Conservation (phyloP, 1,140 invertebrate species). For the Euwallacea similis region DNA sequence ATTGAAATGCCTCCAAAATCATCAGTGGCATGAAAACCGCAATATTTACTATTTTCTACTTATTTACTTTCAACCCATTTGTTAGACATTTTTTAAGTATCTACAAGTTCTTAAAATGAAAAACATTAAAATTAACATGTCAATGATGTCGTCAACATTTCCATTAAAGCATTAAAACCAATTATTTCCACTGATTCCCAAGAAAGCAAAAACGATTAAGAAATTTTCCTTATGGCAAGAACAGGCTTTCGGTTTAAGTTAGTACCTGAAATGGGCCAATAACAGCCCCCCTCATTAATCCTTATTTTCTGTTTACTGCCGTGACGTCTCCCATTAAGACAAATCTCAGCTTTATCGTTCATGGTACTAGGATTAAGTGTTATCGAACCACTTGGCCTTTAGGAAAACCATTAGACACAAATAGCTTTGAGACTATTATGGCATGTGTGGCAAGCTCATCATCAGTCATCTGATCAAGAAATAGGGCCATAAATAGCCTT, state of each 20-base stretch:
- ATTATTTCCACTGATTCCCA: constrained; percentile 11
- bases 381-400: neutral
- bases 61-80: too few relatives aligned
- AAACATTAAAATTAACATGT: too few relatives aligned
- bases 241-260: constrained; percentile 2
- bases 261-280: constrained; percentile 6
- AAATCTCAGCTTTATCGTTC: neutral
- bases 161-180: neutral
- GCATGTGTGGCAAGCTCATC: too few relatives aligned
- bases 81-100: too few relatives aligned
- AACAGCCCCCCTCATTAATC: constrained; percentile 8
- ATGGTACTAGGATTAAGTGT: neutral
- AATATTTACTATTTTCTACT: too few relatives aligned
- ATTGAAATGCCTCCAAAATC: too few relatives aligned
- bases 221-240: neutral
- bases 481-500: too few relatives aligned
- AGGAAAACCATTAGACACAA: neutral
- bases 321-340: constrained; percentile 14
- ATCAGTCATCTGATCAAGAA: too few relatives aligned
- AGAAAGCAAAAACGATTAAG: constrained; percentile 7
- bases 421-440: too few relatives aligned
- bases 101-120: too few relatives aligned
- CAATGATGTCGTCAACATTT: too few relatives aligned
- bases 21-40: too few relatives aligned
- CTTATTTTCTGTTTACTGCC: constrained; percentile 10